Conservation (phyloP, 2,113 vertebrate genomes). For the Otocyon megalotis region DNA sequence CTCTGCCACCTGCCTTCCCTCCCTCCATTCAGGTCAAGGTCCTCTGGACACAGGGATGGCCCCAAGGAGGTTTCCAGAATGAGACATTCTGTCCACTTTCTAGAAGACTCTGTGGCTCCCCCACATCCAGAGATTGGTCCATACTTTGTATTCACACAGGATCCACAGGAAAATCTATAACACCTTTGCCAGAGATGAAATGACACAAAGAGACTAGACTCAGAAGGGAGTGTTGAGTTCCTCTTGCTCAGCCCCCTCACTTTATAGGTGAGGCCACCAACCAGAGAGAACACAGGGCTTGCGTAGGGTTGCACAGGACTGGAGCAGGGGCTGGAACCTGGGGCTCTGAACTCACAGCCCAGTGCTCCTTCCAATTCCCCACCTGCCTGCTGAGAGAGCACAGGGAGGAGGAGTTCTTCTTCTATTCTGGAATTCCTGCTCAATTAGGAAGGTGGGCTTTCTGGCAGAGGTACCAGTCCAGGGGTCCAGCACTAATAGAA, state of each 20-base stretch:
- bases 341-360: neutral
- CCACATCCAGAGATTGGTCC: neutral
- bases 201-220: neutral
- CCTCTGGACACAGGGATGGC: neutral
- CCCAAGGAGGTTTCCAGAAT: neutral
- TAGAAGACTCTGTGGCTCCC: neutral
- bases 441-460: neutral
- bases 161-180: neutral
- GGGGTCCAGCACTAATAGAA: too few relatives aligned
- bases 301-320: fast-evolving
- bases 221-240: neutral
- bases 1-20: neutral
- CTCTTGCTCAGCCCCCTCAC: neutral
- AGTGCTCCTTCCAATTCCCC: neutral
- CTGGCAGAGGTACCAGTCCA: neutral
- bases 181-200: neutral
- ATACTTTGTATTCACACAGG: neutral
- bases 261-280: neutral
- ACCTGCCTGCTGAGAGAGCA: neutral
- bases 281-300: neutral
- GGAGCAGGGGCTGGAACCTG: neutral
- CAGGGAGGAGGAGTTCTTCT: neutral
- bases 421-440: neutral
- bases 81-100: neutral
- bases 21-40: neutral